phyloP scores from a whole-genome alignment of 2,113 vertebrate species.

The Phasianus colchicus region DNA sequence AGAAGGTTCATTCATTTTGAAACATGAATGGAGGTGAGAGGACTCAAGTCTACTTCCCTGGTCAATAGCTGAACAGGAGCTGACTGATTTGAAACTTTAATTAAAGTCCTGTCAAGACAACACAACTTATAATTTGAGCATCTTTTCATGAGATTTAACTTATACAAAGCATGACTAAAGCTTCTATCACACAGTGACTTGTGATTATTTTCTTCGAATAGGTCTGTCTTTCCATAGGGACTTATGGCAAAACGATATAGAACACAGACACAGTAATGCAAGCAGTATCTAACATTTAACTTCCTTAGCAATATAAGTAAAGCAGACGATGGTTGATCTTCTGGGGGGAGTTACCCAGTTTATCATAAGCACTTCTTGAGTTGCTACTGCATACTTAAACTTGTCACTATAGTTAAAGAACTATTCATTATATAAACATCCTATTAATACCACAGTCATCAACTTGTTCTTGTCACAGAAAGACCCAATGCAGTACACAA shows the following conservation, averaged over 20 bases:
- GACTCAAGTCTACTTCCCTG: neutral
- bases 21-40: conserved; percentile 3
- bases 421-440: neutral
- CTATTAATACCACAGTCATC: neutral
- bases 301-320: neutral
- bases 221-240: neutral
- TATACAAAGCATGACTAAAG: neutral
- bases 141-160: neutral
- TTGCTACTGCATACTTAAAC: neutral
- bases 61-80: neutral
- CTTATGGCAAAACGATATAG: neutral
- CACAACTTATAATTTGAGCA: neutral
- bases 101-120: neutral
- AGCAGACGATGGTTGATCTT: neutral
- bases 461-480: neutral
- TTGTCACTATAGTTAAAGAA: neutral
- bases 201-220: neutral
- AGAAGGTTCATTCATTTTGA: conserved; percentile 9
- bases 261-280: neutral
- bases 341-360: neutral
- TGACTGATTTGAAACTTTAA: neutral
- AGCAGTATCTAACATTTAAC: neutral
- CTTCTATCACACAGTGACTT: neutral
- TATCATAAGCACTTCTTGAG: neutral
- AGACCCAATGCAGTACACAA: neutral